Conservation (phyloP, 92 coral and sea anemone genomes). For the Blastomussa wellsi region DNA sequence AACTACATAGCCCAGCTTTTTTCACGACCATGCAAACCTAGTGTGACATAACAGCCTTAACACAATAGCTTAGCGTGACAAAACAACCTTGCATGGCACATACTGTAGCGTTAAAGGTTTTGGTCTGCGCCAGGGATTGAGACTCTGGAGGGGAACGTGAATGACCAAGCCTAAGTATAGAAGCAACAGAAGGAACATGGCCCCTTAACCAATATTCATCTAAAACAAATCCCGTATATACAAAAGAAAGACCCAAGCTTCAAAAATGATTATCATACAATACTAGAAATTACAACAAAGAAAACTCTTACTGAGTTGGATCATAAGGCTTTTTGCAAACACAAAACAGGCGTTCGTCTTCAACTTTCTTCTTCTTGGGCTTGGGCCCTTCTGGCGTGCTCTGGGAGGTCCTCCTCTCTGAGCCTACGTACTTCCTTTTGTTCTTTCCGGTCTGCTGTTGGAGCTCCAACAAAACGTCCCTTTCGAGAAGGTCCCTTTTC, state of each 20-base stretch:
- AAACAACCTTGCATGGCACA: no score
- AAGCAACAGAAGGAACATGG: background rate
- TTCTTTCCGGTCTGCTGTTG: slow-evolving; percentile 43
- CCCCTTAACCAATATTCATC: background rate
- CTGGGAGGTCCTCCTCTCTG: slow-evolving; percentile 34
- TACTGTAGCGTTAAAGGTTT: no score
- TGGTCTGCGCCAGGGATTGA: no score
- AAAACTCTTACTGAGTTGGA: slow-evolving; percentile 67
- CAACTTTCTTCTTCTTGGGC: slow-evolving; percentile 65
- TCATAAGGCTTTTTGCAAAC: slow-evolving; percentile 93
- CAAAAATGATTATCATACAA: background rate
- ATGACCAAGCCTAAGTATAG: no score
- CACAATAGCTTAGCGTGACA: background rate
- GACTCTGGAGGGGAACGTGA: no score
- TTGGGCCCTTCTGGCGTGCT: slow-evolving; percentile 36
- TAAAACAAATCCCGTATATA: background rate
- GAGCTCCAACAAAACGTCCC: slow-evolving; percentile 76
- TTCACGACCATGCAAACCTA: no score
- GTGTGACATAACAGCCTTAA: background rate
- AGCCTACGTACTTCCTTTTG: slow-evolving; percentile 24
- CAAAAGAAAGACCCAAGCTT: background rate
- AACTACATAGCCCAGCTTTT: background rate
- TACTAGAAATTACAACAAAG: background rate
- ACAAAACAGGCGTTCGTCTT: slow-evolving; percentile 74
- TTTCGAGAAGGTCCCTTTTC: slow-evolving; percentile 88